Percentiles rank a stretch among this genome's conserved stretches.
Evolutionary conservation across 2,797 vertebrate genomes (phyloP).

Genomic region (Cetoscarus ocellatus): DNA sequence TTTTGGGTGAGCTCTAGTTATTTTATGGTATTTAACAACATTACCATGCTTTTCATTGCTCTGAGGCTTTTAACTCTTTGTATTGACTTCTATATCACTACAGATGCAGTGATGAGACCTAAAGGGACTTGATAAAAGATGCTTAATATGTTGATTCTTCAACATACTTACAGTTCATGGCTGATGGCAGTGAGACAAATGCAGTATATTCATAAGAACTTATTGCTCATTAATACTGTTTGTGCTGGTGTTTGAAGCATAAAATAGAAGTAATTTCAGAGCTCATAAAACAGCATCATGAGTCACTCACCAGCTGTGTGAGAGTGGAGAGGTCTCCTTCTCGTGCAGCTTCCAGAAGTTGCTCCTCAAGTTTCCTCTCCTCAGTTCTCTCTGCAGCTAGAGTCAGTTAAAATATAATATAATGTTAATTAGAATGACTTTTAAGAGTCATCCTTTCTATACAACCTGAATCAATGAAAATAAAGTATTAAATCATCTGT

Average conservation of each 20-base stretch:
- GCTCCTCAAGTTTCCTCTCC: conserved; percentile 93
- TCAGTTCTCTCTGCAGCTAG: conserved; percentile 95
- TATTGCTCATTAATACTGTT: too few relatives aligned
- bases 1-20: too few relatives aligned
- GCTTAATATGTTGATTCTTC: too few relatives aligned
- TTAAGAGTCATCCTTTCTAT: not conserved
- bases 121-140: too few relatives aligned
- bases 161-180: too few relatives aligned
- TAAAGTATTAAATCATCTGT: conserved; percentile 12
- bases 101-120: too few relatives aligned
- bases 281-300: not conserved
- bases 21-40: too few relatives aligned
- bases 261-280: not conserved
- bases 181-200: too few relatives aligned
- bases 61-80: too few relatives aligned
- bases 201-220: not conserved
- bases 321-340: conserved; percentile 90
- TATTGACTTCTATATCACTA: too few relatives aligned
- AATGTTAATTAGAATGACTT: not conserved
- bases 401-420: not conserved
- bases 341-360: conserved; percentile 90
- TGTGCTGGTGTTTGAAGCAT: not conserved
- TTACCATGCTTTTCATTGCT: too few relatives aligned
- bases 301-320: conserved; percentile 86
- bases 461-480: not conserved